Evolutionary conservation across 2,888 invertebrate genomes (phyloP).

Genomic region (Orchestes rusci): DNA sequence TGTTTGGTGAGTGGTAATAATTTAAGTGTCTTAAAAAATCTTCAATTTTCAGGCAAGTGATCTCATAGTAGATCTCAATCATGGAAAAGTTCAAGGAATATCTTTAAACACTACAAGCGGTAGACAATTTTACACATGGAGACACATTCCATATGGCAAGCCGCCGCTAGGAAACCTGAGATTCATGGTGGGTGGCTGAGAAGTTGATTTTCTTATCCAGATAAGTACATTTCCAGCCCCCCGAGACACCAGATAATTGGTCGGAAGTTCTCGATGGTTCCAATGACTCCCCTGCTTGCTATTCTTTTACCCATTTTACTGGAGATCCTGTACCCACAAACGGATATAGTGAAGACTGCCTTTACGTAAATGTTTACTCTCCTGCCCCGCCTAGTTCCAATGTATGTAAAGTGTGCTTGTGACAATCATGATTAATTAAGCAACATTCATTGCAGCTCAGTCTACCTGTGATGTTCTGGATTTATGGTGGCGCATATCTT

Average conservation of each 20-base stretch:
- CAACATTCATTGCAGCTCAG: constrained; percentile 3
- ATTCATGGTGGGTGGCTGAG: no score
- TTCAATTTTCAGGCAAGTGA: no score
- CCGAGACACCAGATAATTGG: constrained; percentile 24
- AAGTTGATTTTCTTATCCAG: neutral
- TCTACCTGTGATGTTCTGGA: constrained; percentile 40
- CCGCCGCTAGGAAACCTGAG: constrained; percentile 25
- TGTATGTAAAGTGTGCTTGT: constrained; percentile 1
- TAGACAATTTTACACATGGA: constrained; percentile 24
- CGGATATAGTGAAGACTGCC: constrained; percentile 26
- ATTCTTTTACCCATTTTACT: constrained; percentile 13
- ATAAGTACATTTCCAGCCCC: constrained; percentile 25
- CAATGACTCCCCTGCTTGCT: constrained; percentile 23
- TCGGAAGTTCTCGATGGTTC: constrained; percentile 22
- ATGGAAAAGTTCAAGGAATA: constrained; percentile 26
- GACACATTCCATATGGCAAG: constrained; percentile 28
- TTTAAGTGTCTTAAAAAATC: no score
- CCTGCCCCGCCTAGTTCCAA: constrained; percentile 12
- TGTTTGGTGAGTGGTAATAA: no score
- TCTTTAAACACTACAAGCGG: constrained; percentile 15
- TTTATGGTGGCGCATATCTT: constrained; percentile 43
- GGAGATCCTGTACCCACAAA: constrained; percentile 9
- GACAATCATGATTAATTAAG: constrained; percentile 1
- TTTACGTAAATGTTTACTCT: constrained; percentile 27
- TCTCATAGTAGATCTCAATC: constrained; percentile 19